Evolutionary conservation across 1,140 invertebrate genomes (phyloP), one percentile per base, ranked within the genome.

Genomic region (Heliconius congener): DNA sequence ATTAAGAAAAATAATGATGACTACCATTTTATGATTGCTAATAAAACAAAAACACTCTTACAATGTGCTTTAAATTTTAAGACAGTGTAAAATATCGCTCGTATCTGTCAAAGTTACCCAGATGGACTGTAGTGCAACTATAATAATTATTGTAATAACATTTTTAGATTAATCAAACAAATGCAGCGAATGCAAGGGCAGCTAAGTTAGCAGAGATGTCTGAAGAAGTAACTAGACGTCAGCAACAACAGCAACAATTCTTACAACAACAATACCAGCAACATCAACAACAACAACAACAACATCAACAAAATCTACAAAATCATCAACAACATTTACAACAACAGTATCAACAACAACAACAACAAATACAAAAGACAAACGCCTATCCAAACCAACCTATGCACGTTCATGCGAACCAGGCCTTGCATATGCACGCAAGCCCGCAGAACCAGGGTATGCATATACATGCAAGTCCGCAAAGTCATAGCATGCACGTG

Each of bases 151-250:
- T 60, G n/a, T 23, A 27, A 27, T 30, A 16, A 13, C 2, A 30
- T 85, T 37, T 81, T 74, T 60, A 93, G 89, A 76, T 55, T 9
- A 87, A 86, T 42, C 89, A 87, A 75, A 60, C 83, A 9, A 90
- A 78, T 78, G 84, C 86, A 8, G 86, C 87, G 79, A 90, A 80
- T 37, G 86, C 83, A 0, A 86, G 93, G 37, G 89, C 93, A 80
- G 97, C 97, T 0, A 98, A 98, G 89, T 95, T 98, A 77, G 96
- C 97, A 37, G 97, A 98, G 88, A 98, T 98, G 97, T 96, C 97
- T 16, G 97, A 98, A 87, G 97, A 98, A 91, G 96, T 98, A 2
- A 92, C 96, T n/a, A 91, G 97, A 80, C 91, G 97, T 86, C 95
- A 97, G 78, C 84, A 86, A 30, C 84, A 86, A 72, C 83, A 84